Percentiles rank a stretch among this genome's conserved stretches.
Evolutionary conservation across 2,113 vertebrate species (phyloP).

Genomic region (Bujurquina vittata): DNA sequence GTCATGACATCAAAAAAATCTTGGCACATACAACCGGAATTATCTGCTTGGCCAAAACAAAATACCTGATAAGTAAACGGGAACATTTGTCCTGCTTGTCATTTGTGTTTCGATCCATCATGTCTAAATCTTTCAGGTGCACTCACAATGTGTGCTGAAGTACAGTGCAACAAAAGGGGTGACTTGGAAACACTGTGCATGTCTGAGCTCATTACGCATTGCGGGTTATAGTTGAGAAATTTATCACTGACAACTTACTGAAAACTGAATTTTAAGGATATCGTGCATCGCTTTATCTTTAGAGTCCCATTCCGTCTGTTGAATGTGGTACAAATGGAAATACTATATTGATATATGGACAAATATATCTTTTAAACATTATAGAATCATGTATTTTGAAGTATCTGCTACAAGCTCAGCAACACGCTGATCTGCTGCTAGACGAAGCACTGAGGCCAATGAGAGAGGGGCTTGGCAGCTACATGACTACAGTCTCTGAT

Average conservation of each 20-base stretch:
- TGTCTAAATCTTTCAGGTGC: conserved; percentile 43
- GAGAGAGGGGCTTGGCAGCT: conserved; percentile 79
- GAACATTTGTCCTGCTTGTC: background rate
- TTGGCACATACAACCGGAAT: conserved; percentile 20
- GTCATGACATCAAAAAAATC: background rate
- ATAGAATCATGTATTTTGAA: conserved; percentile 75
- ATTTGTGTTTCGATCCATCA: conserved; percentile 19
- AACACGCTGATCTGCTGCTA: conserved; percentile 83
- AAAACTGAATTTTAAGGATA: conserved; percentile 53
- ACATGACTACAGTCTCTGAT: conserved; percentile 64
- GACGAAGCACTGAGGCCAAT: conserved; percentile 80
- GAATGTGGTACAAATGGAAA: conserved; percentile 56
- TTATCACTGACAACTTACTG: conserved; percentile 64
- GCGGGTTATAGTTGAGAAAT: conserved; percentile 57
- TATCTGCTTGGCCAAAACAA: conserved; percentile 37
- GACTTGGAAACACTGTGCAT: conserved; percentile 51
- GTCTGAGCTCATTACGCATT: conserved; percentile 47
- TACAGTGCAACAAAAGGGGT: conserved; percentile 21
- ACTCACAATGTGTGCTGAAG: conserved; percentile 40
- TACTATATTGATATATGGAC: conserved; percentile 67
- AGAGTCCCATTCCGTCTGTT: conserved; percentile 48
- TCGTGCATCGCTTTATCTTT: conserved; percentile 58
- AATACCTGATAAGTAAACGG: background rate
- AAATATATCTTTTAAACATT: conserved; percentile 64
- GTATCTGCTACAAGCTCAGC: conserved; percentile 77